These are phyloP conservation scores for Archips crataeganus DNA, from an alignment of 2,888 invertebrate species.

Conservation along the genomic window DNA sequence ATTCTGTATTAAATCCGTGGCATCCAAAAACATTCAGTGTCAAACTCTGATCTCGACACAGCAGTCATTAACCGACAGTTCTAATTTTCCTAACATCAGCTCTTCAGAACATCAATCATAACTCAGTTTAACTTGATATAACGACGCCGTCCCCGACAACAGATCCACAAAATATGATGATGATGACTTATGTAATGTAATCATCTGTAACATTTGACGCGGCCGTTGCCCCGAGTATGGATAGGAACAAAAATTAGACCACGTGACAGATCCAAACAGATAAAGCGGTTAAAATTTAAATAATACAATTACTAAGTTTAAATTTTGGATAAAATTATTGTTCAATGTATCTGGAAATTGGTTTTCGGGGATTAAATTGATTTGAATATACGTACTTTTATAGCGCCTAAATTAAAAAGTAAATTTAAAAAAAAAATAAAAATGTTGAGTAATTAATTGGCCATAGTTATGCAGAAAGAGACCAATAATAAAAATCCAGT, in stretches of 20 bases:
- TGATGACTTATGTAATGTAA: conserved; percentile 79
- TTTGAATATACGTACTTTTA: too few relatives aligned
- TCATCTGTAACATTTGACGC: conserved; percentile 79
- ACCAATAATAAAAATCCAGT: too few relatives aligned
- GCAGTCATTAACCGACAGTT: conserved; percentile 48
- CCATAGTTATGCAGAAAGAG: too few relatives aligned
- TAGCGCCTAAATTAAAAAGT: too few relatives aligned
- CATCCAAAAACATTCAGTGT: conserved; percentile 9
- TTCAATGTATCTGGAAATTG: too few relatives aligned
- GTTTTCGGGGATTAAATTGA: too few relatives aligned
- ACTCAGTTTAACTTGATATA: conserved; percentile 58
- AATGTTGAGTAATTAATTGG: too few relatives aligned
- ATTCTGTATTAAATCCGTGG: neutral
- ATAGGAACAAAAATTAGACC: conserved; percentile 48
- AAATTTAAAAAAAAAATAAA: too few relatives aligned
- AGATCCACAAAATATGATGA: conserved; percentile 75
- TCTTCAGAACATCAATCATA: conserved; percentile 69
- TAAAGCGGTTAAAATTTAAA: neutral
- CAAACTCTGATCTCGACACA: conserved; percentile 9
- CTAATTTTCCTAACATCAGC: conserved; percentile 68
- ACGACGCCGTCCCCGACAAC: conserved; percentile 59
- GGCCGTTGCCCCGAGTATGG: conserved; percentile 61
- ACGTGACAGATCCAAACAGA: conserved; percentile 21
- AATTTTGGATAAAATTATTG: neutral
- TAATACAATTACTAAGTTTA: too few relatives aligned